These are phyloP conservation scores for Dichetophora obliterata DNA, from an alignment of 2,888 invertebrate species.

Conservation along the genomic window DNA sequence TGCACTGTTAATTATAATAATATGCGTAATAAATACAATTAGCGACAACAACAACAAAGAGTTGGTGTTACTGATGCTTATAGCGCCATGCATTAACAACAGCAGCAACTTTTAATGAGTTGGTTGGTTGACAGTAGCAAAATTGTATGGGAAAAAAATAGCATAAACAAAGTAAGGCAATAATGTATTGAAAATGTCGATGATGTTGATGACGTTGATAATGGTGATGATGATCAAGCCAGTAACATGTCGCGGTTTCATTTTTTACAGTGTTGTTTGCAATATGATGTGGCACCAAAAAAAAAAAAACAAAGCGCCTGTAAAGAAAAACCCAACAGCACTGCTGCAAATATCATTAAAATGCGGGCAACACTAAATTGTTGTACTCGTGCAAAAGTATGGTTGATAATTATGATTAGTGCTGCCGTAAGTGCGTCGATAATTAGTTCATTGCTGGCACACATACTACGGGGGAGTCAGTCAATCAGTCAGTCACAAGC, in stretches of 20 bases:
- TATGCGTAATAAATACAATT: slow-evolving; percentile 40
- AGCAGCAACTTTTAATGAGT: slow-evolving; percentile 31
- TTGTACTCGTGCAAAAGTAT: background rate
- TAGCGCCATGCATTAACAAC: slow-evolving; percentile 24
- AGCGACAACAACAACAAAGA: background rate
- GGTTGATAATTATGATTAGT: slow-evolving; percentile 26
- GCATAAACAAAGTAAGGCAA: background rate
- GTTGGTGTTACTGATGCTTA: background rate
- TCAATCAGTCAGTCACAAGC: background rate
- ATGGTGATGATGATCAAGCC: background rate
- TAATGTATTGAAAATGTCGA: background rate
- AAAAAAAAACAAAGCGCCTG: background rate
- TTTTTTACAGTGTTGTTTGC: background rate
- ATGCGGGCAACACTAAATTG: slow-evolving; percentile 3
- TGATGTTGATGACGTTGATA: slow-evolving; percentile 2
- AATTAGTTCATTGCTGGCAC: slow-evolving; percentile 19
- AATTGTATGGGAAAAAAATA: background rate
- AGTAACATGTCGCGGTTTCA: slow-evolving; percentile 1
- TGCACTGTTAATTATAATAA: slow-evolving; percentile 31
- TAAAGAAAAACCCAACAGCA: background rate
- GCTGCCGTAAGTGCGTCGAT: slow-evolving; percentile 14
- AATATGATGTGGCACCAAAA: background rate
- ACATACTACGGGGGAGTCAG: background rate
- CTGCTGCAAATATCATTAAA: background rate
- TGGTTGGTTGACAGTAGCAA: slow-evolving; percentile 20